Conservation (phyloP, 2,113 vertebrate genomes). For the Coracopsis vasa region DNA sequence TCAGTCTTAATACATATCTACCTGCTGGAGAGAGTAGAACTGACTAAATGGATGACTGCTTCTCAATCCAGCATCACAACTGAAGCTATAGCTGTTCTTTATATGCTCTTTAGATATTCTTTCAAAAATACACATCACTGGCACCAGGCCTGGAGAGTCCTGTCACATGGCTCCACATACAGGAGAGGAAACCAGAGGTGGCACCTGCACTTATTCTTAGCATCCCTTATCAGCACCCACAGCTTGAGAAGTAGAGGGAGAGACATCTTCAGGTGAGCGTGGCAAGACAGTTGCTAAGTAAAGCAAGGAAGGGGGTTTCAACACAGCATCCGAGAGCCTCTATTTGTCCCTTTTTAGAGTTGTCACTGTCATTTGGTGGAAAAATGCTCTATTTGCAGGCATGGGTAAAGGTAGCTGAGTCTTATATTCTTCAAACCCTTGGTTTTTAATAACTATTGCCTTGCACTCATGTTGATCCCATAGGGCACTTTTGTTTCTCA, state of each 20-base stretch:
- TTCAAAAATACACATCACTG: neutral
- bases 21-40: neutral
- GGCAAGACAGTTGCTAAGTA: neutral
- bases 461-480: neutral
- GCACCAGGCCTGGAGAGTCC: neutral
- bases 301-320: neutral
- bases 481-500: neutral
- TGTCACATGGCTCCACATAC: neutral
- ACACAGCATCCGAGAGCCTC: neutral
- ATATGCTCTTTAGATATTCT: neutral
- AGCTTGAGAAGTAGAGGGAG: neutral
- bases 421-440: neutral
- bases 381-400: neutral
- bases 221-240: neutral
- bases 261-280: neutral
- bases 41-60: neutral
- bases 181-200: neutral
- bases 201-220: neutral
- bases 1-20: neutral
- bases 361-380: neutral
- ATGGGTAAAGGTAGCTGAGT: rapidly evolving
- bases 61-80: neutral
- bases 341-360: neutral
- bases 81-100: neutral
- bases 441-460: neutral